phyloP scores from a whole-genome alignment of 2,113 vertebrate species.

The Macroglossus sobrinus region DNA sequence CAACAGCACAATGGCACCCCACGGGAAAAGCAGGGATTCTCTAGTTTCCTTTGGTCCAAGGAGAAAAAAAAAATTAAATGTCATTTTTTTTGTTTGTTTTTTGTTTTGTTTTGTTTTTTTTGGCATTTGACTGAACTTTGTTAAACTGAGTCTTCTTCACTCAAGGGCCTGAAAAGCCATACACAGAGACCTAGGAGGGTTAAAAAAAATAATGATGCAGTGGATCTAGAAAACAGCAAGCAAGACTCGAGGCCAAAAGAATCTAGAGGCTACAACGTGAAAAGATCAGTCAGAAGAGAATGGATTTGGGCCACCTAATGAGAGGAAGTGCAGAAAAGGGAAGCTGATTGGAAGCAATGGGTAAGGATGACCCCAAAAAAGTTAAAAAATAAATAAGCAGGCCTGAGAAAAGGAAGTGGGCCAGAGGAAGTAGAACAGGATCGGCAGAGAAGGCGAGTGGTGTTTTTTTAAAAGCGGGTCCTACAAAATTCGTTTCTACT shows the following conservation, averaged over 20 bases:
- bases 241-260: not conserved
- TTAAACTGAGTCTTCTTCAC: not conserved
- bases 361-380: not conserved
- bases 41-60: not conserved
- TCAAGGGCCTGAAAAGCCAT: not conserved
- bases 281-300: not conserved
- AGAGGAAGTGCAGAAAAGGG: constrained; percentile 47
- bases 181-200: not conserved
- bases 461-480: not conserved
- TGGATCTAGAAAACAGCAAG: not conserved
- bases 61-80: not conserved
- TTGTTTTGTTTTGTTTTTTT: not conserved
- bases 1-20: not conserved
- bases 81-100: not conserved
- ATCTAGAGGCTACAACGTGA: too few species aligned
- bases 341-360: constrained; percentile 31
- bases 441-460: fast-evolving
- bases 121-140: not conserved
- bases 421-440: not conserved
- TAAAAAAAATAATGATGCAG: not conserved
- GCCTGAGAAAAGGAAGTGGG: constrained; percentile 46
- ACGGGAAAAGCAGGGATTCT: fast-evolving
- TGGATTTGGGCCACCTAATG: not conserved
- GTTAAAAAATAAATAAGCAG: not conserved
- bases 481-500: not conserved